These are phyloP conservation scores for Torymus texanus DNA, from an alignment of 2,888 invertebrate species.

Conservation along the genomic window DNA sequence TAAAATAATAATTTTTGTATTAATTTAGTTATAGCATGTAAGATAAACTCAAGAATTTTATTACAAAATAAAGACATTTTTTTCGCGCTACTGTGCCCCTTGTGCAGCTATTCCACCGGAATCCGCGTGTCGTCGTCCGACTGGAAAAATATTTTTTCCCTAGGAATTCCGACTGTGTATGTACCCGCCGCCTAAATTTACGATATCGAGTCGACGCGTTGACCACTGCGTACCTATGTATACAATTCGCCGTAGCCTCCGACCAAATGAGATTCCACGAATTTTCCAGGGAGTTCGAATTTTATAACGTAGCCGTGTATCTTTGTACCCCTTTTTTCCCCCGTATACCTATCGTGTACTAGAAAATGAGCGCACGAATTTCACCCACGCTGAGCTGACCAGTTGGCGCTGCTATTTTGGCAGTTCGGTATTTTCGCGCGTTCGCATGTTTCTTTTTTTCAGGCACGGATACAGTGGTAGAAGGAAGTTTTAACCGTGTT, in stretches of 20 bases:
- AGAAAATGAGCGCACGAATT: background rate
- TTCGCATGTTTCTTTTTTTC: no score
- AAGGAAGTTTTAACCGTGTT: background rate
- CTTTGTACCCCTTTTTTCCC: background rate
- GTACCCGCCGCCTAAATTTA: conserved; percentile 34
- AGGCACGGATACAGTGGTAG: background rate
- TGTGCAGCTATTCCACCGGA: conserved; percentile 10
- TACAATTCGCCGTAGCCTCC: conserved; percentile 8
- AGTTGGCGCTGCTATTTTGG: no score
- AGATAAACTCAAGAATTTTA: no score
- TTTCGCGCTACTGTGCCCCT: no score
- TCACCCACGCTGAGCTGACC: no score
- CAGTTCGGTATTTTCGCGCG: no score
- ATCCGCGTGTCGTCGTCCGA: conserved; percentile 1
- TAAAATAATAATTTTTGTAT: no score
- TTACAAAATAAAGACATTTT: no score
- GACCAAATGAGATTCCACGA: conserved; percentile 36
- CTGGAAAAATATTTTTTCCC: conserved; percentile 1
- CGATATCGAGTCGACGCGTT: conserved; percentile 38
- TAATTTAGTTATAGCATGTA: no score
- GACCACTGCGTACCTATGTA: background rate
- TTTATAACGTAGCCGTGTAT: conserved; percentile 12
- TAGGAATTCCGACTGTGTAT: conserved; percentile 7
- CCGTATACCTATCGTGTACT: background rate
- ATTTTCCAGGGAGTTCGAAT: conserved; percentile 4